Conservation (phyloP, 2,797 vertebrate species). For the Clarias pachynema region DNA sequence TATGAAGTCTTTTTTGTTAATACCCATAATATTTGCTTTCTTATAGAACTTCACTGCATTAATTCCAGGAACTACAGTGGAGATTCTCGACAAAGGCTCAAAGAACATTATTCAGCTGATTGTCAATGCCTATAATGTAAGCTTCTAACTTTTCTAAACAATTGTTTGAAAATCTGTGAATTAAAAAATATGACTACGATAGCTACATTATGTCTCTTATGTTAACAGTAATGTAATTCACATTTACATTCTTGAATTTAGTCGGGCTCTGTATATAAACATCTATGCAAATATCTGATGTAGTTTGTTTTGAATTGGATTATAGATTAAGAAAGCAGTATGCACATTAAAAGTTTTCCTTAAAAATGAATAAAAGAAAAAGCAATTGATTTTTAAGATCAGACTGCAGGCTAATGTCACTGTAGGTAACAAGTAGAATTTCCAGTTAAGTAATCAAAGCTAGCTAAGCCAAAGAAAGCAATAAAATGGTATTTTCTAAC, state of each 20-base stretch:
- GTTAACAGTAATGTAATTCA: neutral
- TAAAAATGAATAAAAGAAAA: neutral
- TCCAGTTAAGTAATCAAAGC: neutral
- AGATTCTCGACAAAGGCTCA: conserved; percentile 93
- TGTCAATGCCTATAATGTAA: conserved; percentile 91
- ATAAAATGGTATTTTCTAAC: neutral
- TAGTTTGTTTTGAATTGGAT: neutral
- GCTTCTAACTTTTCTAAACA: conserved; percentile 55
- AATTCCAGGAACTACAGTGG: conserved; percentile 95
- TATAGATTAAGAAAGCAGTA: neutral
- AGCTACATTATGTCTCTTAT: no score
- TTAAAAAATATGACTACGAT: neutral
- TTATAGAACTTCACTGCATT: conserved; percentile 89
- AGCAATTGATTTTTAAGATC: neutral
- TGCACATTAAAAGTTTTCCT: neutral
- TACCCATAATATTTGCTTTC: neutral
- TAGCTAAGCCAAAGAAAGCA: neutral
- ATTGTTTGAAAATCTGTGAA: neutral
- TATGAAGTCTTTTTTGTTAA: neutral
- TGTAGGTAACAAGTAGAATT: neutral
- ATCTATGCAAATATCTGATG: neutral
- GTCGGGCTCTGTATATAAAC: neutral
- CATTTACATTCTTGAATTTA: neutral
- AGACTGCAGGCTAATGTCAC: neutral
- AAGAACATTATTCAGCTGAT: conserved; percentile 98